These are phyloP conservation scores for Napeogenes inachia DNA, from an alignment of 2,888 invertebrate species.

Conservation along the genomic window DNA sequence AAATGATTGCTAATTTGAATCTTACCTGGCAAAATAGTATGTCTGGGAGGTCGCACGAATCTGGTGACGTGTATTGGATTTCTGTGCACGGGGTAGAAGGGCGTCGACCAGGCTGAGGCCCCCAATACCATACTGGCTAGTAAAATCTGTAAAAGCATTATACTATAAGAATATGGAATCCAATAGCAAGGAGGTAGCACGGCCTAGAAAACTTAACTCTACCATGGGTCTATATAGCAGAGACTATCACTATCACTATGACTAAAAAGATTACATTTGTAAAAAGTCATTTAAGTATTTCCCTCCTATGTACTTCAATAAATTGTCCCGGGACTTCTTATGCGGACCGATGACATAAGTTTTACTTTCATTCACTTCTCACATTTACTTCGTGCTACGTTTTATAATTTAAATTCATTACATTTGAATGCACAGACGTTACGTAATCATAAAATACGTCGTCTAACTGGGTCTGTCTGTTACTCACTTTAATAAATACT, in stretches of 20 bases:
- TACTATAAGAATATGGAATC: background rate
- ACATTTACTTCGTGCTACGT: background rate
- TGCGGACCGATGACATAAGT: background rate
- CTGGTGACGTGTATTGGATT: constrained; percentile 52
- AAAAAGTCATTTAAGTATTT: background rate
- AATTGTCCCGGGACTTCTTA: background rate
- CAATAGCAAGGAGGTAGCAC: too few relatives aligned
- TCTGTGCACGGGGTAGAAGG: constrained; percentile 52
- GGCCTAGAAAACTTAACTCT: too few relatives aligned
- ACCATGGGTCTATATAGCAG: too few relatives aligned
- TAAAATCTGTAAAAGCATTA: constrained; percentile 43
- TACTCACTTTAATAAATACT: too few relatives aligned
- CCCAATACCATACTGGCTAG: constrained; percentile 41
- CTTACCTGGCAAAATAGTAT: constrained; percentile 30
- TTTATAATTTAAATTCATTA: background rate
- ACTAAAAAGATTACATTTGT: too few relatives aligned
- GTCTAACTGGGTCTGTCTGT: too few relatives aligned
- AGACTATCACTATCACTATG: too few relatives aligned
- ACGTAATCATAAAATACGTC: background rate
- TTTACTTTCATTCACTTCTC: constrained; percentile 1
- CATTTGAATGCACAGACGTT: background rate
- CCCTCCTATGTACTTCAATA: background rate
- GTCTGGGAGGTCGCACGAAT: constrained; percentile 49
- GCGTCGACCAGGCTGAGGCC: constrained; percentile 57
- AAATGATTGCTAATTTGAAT: too few relatives aligned